Evolutionary conservation across 2,113 vertebrate genomes (phyloP), one percentile per base, ranked within the genome.

Genomic region (Eulemur macaco): DNA sequence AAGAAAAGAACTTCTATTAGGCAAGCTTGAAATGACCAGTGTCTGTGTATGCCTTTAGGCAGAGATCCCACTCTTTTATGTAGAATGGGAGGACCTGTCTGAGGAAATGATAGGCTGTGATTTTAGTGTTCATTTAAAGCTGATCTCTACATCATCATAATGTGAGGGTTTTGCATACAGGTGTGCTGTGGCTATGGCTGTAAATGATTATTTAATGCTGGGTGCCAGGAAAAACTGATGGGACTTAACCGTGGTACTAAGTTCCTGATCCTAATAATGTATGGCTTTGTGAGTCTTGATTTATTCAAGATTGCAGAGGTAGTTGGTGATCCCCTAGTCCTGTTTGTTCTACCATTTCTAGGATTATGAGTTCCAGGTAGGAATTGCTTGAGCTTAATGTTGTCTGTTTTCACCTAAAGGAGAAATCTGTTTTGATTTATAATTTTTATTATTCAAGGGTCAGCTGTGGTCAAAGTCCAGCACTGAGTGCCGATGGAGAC

Each of bases 161-260:
- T 50, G 29, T 52, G 66, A 94, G 25, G 15, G 11, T 83, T 97
- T 97, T 97, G 95, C 89, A 91, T 96, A 63, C 42, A 89, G 91
- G 78, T 81, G 39, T 34, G 7, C 3, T 27, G 68, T 74, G 60
- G 92, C 37, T 47, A 1, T 21, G 52, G 14, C n/a, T 52, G 86
- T 60, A 83, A 96, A 76, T 94, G 94, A 84, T 96, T 91, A 83
- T 47, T 47, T 60, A 66, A 66, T 76, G n/a, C 58, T 87, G 31
- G 58, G n/a, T 95, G 23, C 89, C 81, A 20, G 60, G 76, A 81
- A 60, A 94, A 73, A 84, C 34, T 29, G 45, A 42, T 78, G 8
- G 71, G 50, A 34, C 17, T 81, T 76, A 45, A 45, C 74, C 6
- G 5, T 60, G 31, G 27, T 54, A 12, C 80, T 90, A n/a, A 92